Percentiles rank a stretch among this genome's conserved stretches.
These are phyloP conservation scores for Chrysolina oricalcia DNA, from an alignment of 2,888 invertebrate genomes.

Conservation along the genomic window DNA sequence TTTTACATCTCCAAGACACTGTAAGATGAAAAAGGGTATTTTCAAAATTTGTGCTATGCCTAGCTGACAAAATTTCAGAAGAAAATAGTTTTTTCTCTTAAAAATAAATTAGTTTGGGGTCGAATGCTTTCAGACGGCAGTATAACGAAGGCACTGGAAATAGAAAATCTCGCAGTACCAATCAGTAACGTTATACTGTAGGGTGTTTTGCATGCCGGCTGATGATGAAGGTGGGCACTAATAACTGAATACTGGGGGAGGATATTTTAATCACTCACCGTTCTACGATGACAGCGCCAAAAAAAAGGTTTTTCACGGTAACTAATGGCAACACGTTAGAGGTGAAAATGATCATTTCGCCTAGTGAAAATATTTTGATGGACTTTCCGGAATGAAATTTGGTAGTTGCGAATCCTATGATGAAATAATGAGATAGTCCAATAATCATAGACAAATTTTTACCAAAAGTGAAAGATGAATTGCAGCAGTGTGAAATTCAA, in stretches of 20 bases:
- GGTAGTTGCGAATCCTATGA: too few relatives aligned
- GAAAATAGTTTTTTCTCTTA: too few relatives aligned
- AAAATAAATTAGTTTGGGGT: slow-evolving; percentile 54
- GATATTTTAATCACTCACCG: slow-evolving; percentile 16
- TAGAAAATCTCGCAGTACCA: slow-evolving; percentile 55
- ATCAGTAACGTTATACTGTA: slow-evolving; percentile 59
- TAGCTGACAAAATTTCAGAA: too few relatives aligned
- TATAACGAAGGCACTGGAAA: slow-evolving; percentile 51
- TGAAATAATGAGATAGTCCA: too few relatives aligned
- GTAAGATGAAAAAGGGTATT: too few relatives aligned
- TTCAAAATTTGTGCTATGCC: too few relatives aligned
- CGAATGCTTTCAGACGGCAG: slow-evolving; percentile 35
- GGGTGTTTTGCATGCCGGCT: slow-evolving; percentile 47
- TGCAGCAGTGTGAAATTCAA: too few relatives aligned
- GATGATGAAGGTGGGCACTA: slow-evolving; percentile 38
- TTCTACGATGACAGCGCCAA: background rate
- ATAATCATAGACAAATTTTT: too few relatives aligned
- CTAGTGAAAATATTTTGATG: too few relatives aligned
- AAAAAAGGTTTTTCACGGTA: background rate
- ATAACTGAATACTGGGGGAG: background rate
- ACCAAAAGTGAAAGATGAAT: too few relatives aligned
- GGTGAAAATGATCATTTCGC: background rate
- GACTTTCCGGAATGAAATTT: too few relatives aligned
- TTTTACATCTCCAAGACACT: too few relatives aligned
- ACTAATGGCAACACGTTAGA: background rate